A percentile compares a stretch with the other conserved stretches of the same genome.
Conservation (phyloP, 1,140 invertebrate genomes). For the Galleria mellonella region DNA sequence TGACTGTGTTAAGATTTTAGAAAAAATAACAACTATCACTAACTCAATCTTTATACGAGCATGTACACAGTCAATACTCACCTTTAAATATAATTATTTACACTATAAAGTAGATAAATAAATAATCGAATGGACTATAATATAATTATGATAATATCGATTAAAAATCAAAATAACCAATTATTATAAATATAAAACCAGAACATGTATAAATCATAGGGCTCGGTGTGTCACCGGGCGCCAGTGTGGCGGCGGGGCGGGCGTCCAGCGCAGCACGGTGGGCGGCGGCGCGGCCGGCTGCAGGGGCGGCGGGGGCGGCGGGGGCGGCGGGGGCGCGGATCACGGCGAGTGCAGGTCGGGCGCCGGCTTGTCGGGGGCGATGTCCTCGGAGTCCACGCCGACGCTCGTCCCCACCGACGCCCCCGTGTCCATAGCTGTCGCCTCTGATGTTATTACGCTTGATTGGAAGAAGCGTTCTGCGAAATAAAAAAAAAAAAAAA, state of each 20-base stretch:
- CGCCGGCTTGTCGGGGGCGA: conserved; percentile 56
- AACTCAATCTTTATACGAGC: too few relatives aligned
- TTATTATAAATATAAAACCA: too few relatives aligned
- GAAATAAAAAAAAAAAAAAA: conserved; percentile 22
- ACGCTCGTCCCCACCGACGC: conserved; percentile 32
- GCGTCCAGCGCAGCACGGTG: conserved; percentile 54
- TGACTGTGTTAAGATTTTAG: too few relatives aligned
- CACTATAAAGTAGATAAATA: too few relatives aligned
- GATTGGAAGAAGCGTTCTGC: conserved; percentile 72
- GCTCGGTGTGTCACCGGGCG: conserved; percentile 57
- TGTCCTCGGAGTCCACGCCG: conserved; percentile 40
- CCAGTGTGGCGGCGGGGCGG: conserved; percentile 61
- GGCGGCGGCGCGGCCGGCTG: conserved; percentile 20
- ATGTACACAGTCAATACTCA: too few relatives aligned
- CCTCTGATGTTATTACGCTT: conserved; percentile 67
- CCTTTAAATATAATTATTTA: too few relatives aligned
- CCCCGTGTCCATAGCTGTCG: conserved; percentile 60
- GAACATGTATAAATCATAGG: too few relatives aligned
- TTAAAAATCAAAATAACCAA: too few relatives aligned
- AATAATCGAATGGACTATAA: too few relatives aligned
- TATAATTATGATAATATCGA: too few relatives aligned
- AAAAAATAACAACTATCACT: too few relatives aligned
- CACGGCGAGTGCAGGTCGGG: conserved; percentile 67
- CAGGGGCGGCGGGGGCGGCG: conserved; percentile 12
- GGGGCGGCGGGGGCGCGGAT: conserved; percentile 22